These are phyloP conservation scores for Miniopterus natalensis DNA, from an alignment of 2,113 vertebrate species.

Conservation along the genomic window DNA sequence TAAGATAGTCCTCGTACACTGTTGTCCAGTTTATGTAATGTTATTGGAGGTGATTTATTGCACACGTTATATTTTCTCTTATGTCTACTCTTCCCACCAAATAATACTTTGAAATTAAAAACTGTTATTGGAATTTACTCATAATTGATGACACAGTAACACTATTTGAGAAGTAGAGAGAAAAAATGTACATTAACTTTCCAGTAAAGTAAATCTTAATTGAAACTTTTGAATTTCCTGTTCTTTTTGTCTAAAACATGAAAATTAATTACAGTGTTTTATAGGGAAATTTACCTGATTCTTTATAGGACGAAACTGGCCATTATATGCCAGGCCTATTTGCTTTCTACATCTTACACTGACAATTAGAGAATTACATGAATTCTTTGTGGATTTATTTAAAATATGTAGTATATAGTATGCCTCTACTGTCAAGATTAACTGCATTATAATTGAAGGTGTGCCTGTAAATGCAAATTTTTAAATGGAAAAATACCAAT, in stretches of 20 bases:
- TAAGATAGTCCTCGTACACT: conserved; percentile 3
- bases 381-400: conserved; percentile 42
- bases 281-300: background rate
- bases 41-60: conserved; percentile 40
- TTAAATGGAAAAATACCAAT: background rate
- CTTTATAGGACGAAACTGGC: background rate
- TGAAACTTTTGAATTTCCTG: background rate
- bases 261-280: conserved; percentile 23
- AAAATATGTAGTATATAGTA: background rate
- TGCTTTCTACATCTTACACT: background rate
- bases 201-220: conserved; percentile 24
- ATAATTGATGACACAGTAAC: background rate
- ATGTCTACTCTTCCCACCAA: background rate
- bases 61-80: conserved; percentile 18
- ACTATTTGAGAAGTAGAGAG: background rate
- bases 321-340: conserved; percentile 6
- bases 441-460: background rate
- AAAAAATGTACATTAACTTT: background rate
- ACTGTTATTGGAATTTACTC: background rate
- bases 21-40: conserved; percentile 53
- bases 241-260: background rate
- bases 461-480: conserved; percentile 11
- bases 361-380: background rate
- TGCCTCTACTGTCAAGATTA: background rate
- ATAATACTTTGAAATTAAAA: conserved; percentile 21